phyloP scores from a whole-genome alignment of 1,140 invertebrate species.

The Melanaphis sacchari region DNA sequence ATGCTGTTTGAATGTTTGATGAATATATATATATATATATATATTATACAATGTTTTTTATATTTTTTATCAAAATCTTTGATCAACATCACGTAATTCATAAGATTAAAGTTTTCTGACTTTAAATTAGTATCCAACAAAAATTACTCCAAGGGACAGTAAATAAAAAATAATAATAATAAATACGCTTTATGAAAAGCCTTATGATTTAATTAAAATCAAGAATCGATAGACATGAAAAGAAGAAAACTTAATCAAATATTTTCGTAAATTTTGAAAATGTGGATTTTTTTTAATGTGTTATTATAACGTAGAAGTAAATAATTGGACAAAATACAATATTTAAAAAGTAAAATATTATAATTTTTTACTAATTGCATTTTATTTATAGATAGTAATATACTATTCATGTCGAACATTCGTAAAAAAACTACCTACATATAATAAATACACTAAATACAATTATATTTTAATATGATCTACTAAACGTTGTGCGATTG shows the following conservation, averaged over 20 bases:
- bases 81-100: slow-evolving; percentile 9
- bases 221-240: not conserved
- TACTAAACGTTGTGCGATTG: not conserved
- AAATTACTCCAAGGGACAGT: not conserved
- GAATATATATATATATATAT: not conserved
- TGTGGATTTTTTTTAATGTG: not conserved
- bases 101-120: not conserved
- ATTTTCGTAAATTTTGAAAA: not conserved
- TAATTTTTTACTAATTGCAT: not conserved
- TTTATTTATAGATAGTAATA: not conserved
- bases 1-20: not conserved
- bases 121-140: not conserved
- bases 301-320: not conserved
- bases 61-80: not conserved
- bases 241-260: not conserved
- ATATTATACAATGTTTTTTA: not conserved
- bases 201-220: not conserved
- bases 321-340: not conserved
- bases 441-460: not conserved
- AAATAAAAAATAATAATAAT: not conserved
- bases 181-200: not conserved
- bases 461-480: not conserved
- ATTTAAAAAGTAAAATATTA: not conserved
- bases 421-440: not conserved
- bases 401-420: not conserved